A percentile compares a stretch with the other conserved stretches of the same genome.
Evolutionary conservation across 1,140 invertebrate species (phyloP).

Genomic region (Drosophila tristis): DNA sequence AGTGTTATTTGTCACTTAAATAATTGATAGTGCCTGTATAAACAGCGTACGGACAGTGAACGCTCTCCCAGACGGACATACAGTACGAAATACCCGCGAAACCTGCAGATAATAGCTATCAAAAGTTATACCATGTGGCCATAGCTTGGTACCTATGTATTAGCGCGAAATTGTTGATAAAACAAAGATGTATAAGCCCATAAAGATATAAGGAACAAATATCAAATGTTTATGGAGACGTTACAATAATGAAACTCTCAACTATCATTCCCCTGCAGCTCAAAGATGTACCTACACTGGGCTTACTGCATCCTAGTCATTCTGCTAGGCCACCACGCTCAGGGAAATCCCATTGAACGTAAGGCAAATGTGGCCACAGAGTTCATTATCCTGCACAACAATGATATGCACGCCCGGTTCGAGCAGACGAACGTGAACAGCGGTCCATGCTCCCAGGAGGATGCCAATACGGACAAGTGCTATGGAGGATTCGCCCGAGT

Average conservation of each 20-base stretch:
- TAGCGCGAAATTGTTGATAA: no score
- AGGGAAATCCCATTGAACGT: conserved; percentile 33
- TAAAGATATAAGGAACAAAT: conserved; percentile 20
- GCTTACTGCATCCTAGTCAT: not conserved
- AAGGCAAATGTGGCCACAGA: conserved; percentile 71
- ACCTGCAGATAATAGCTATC: no score
- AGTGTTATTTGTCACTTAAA: conserved; percentile 8
- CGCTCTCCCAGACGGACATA: not conserved
- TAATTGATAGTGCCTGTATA: conserved; percentile 10
- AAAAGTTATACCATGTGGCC: no score
- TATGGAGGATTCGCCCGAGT: conserved; percentile 93
- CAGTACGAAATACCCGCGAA: no score
- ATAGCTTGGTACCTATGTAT: no score
- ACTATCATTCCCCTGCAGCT: not conserved
- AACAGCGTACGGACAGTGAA: conserved; percentile 4
- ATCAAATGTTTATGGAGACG: conserved; percentile 2
- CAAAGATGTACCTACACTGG: conserved; percentile 33
- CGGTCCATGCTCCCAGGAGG: conserved; percentile 87
- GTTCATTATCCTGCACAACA: conserved; percentile 92
- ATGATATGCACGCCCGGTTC: conserved; percentile 95
- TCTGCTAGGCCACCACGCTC: not conserved
- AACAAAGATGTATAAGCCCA: not conserved
- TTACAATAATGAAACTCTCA: not conserved
- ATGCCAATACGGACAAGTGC: conserved; percentile 86
- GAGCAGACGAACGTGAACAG: conserved; percentile 90